Conservation (phyloP, 2,113 vertebrate genomes). For the Puma concolor region DNA sequence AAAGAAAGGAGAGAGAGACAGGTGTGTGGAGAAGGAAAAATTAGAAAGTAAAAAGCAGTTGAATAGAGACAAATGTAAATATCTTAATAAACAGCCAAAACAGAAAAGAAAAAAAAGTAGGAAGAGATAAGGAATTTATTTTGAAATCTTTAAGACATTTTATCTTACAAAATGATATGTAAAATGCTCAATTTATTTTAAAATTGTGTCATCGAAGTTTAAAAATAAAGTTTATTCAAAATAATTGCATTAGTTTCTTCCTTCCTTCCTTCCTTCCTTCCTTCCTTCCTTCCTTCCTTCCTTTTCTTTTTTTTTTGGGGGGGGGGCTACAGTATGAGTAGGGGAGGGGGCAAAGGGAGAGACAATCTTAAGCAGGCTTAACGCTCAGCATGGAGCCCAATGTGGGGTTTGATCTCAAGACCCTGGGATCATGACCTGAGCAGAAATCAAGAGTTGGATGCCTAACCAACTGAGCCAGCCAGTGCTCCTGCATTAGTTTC, state of each 20-base stretch:
- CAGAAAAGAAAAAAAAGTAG: neutral
- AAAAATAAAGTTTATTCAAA: neutral
- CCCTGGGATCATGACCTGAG: too few relatives aligned
- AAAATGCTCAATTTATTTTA: neutral
- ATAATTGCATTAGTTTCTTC: neutral
- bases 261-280: neutral
- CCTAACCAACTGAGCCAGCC: too few relatives aligned
- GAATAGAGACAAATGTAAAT: conserved; percentile 45
- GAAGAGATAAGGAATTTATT: neutral
- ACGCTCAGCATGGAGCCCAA: too few relatives aligned
- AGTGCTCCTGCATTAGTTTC: neutral
- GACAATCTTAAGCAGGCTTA: too few relatives aligned
- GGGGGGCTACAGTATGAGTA: too few relatives aligned
- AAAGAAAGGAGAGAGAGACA: conserved; percentile 17
- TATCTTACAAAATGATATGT: neutral
- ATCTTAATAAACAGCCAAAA: conserved; percentile 50
- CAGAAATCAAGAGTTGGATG: too few relatives aligned
- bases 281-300: neutral
- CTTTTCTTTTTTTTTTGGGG: too few relatives aligned
- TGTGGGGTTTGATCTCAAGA: too few relatives aligned
- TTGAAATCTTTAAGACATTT: neutral
- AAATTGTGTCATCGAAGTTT: neutral
- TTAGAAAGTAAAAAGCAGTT: neutral
- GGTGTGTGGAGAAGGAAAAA: conserved; percentile 31
- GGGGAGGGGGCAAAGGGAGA: too few relatives aligned